phyloP scores from a whole-genome alignment of 2,797 vertebrate species.

The Sebastes itinus region DNA sequence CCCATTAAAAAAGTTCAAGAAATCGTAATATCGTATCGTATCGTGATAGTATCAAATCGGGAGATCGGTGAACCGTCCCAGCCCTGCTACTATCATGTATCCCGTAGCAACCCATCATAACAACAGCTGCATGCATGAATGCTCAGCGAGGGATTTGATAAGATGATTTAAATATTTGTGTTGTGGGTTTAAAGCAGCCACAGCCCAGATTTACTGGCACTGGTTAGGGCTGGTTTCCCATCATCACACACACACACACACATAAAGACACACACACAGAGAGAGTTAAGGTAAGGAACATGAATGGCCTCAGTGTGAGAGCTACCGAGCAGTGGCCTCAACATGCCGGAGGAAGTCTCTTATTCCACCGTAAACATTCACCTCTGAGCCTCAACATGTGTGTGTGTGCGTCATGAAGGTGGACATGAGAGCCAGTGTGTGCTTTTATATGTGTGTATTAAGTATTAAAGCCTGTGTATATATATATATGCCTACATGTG shows the following conservation, averaged over 20 bases:
- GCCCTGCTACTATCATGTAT: too few species aligned
- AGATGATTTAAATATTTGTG: neutral
- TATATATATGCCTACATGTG: neutral
- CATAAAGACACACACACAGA: neutral
- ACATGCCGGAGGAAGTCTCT: constrained; percentile 42
- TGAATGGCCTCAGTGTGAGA: constrained; percentile 33
- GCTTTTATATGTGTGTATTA: neutral
- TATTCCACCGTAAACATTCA: constrained; percentile 18
- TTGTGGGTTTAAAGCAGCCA: neutral
- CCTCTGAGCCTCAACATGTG: neutral
- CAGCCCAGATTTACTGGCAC: constrained; percentile 16
- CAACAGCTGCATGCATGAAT: neutral
- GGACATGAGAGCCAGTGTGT: neutral
- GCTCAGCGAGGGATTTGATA: neutral
- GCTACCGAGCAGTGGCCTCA: constrained; percentile 1
- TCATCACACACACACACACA: neutral
- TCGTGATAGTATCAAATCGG: too few species aligned
- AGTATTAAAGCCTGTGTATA: neutral
- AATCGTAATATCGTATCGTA: too few species aligned
- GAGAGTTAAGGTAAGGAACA: neutral
- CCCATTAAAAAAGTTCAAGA: too few species aligned
- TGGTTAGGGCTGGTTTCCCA: neutral
- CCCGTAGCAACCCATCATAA: neutral
- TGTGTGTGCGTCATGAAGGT: neutral
- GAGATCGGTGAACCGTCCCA: too few species aligned